A percentile compares a stretch with the other conserved stretches of the same genome.
Conservation (phyloP, 1,140 invertebrate species). For the Drosophila paulistorum region DNA sequence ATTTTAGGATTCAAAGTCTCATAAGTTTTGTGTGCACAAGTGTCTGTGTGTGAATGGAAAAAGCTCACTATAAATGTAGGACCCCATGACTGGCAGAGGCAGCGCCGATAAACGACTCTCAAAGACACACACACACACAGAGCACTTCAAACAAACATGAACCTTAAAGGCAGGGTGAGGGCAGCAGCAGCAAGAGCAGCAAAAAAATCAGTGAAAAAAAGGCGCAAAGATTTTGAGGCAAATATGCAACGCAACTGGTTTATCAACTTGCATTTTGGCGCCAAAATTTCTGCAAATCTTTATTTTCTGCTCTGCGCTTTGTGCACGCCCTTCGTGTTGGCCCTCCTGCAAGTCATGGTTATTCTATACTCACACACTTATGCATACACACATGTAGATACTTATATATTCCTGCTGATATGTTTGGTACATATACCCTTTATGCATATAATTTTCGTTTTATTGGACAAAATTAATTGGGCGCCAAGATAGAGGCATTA, state of each 20-base stretch:
- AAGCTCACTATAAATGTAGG: conserved; percentile 70
- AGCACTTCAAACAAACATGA: conserved; percentile 3
- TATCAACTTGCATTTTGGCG: conserved; percentile 82
- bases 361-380: conserved; percentile 1
- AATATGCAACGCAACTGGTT: conserved; percentile 81
- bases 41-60: conserved; percentile 36
- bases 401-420: conserved; percentile 22
- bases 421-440: conserved; percentile 34
- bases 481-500: conserved; percentile 81
- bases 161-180: not conserved
- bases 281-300: conserved; percentile 81
- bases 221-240: conserved; percentile 66
- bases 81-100: conserved; percentile 43
- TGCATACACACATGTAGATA: not conserved
- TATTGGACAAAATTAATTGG: conserved; percentile 80
- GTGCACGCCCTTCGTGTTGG: conserved; percentile 66
- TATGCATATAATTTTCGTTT: conserved; percentile 78
- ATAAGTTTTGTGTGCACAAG: conserved; percentile 62
- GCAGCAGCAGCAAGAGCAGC: not conserved
- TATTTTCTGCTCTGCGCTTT: conserved; percentile 66
- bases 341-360: conserved; percentile 24
- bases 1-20: conserved; percentile 55
- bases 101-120: conserved; percentile 29
- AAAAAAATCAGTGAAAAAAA: conserved; percentile 39
- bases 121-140: conserved; percentile 33